Evolutionary conservation across 2,888 invertebrate genomes (phyloP).

Genomic region (Agonopterix heracliana): DNA sequence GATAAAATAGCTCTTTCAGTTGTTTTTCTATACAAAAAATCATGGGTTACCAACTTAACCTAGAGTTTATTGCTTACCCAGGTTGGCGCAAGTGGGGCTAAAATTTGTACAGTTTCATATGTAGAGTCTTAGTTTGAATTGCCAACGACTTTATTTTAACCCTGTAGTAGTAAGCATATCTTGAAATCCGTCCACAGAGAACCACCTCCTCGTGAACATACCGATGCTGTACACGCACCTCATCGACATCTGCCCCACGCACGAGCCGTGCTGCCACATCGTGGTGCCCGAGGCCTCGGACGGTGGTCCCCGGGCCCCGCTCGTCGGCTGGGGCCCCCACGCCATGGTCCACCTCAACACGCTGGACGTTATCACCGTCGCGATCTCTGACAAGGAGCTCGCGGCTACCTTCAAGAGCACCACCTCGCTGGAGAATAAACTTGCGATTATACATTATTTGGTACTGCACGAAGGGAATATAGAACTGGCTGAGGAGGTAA

Average conservation of each 20-base stretch:
- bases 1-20: too few relatives aligned
- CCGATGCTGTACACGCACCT: constrained; percentile 91
- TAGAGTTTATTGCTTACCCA: too few relatives aligned
- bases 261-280: constrained; percentile 90
- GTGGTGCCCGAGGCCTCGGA: constrained; percentile 78
- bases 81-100: too few relatives aligned
- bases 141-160: too few relatives aligned
- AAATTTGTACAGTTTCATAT: too few relatives aligned
- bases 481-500: constrained; percentile 83
- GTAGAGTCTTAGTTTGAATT: too few relatives aligned
- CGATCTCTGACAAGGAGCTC: constrained; percentile 80
- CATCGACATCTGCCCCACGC: constrained; percentile 87
- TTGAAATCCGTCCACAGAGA: constrained; percentile 70
- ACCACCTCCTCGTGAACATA: constrained; percentile 88
- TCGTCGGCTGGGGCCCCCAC: constrained; percentile 72
- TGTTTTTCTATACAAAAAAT: too few relatives aligned
- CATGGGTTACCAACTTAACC: too few relatives aligned
- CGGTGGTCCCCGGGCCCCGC: constrained; percentile 79
- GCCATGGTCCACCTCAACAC: constrained; percentile 81
- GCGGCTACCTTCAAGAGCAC: constrained; percentile 82
- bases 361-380: constrained; percentile 81
- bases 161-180: not conserved
- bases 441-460: constrained; percentile 89
- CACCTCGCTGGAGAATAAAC: constrained; percentile 80
- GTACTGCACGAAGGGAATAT: constrained; percentile 85